These are phyloP conservation scores for Wiebesia pumilae DNA, from an alignment of 1,140 invertebrate species.

Conservation along the genomic window DNA sequence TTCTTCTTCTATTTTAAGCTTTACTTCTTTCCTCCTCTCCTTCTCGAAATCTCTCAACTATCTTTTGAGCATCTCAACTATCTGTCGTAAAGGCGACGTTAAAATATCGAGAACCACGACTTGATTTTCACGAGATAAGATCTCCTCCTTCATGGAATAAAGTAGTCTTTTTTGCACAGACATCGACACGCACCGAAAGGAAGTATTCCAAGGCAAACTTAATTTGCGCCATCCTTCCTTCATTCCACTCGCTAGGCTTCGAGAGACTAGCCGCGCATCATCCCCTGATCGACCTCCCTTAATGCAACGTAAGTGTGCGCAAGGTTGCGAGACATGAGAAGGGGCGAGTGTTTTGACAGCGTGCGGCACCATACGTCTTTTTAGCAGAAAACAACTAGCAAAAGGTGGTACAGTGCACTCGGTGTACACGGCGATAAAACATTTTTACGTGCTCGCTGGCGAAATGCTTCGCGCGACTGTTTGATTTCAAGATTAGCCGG, in stretches of 20 bases:
- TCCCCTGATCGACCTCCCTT: neutral
- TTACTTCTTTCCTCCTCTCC: neutral
- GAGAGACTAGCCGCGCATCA: neutral
- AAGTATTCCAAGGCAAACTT: neutral
- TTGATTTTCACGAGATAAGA: too few species aligned
- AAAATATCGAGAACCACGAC: too few species aligned
- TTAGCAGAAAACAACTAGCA: slow-evolving; percentile 60
- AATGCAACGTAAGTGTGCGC: neutral
- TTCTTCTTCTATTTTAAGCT: neutral
- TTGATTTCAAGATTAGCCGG: slow-evolving; percentile 75
- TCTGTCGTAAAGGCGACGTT: too few species aligned
- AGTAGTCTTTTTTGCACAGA: too few species aligned
- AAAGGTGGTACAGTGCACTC: slow-evolving; percentile 61
- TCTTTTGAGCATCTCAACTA: too few species aligned
- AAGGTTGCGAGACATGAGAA: neutral
- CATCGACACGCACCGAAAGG: too few species aligned
- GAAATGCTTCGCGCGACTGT: slow-evolving; percentile 61
- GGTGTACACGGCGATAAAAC: slow-evolving; percentile 68
- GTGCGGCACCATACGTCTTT: slow-evolving; percentile 59
- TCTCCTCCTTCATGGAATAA: too few species aligned
- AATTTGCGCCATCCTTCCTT: neutral
- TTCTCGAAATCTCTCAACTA: neutral
- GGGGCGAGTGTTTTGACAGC: neutral
- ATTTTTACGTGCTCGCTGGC: slow-evolving; percentile 70
- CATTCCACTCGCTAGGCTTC: neutral